phyloP scores from a whole-genome alignment of 1,140 invertebrate genomes.

The Penaeus vannamei region DNA sequence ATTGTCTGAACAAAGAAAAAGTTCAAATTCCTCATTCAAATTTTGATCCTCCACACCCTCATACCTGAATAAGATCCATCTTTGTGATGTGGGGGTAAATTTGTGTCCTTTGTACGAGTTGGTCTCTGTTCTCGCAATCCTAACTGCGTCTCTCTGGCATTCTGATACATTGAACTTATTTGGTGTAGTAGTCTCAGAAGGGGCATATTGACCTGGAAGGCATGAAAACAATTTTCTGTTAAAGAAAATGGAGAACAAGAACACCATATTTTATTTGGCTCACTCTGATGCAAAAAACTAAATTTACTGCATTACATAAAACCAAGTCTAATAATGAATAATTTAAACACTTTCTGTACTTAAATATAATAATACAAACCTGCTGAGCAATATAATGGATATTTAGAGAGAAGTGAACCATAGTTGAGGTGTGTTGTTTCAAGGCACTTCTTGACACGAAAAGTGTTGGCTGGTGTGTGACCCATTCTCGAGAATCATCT shows the following conservation, averaged over 20 bases:
- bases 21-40: constrained; percentile 21
- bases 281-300: too few relatives aligned
- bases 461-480: constrained; percentile 80
- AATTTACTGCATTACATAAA: too few relatives aligned
- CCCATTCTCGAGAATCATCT: constrained; percentile 86
- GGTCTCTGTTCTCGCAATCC: constrained; percentile 82
- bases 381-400: constrained; percentile 91
- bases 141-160: constrained; percentile 93
- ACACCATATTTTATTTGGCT: background rate
- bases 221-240: background rate
- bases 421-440: constrained; percentile 90
- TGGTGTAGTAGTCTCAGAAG: constrained; percentile 93
- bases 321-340: background rate
- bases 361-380: constrained; percentile 72
- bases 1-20: too few relatives aligned
- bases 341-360: background rate
- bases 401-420: constrained; percentile 89
- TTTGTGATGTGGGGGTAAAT: constrained; percentile 70
- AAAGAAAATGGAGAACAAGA: background rate
- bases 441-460: constrained; percentile 85
- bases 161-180: constrained; percentile 97
- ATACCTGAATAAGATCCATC: constrained; percentile 77
- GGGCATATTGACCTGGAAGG: constrained; percentile 91
- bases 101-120: constrained; percentile 67
- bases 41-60: constrained; percentile 41